phyloP scores from a whole-genome alignment of 1,140 invertebrate genomes.

The Bactericera cockerelli region DNA sequence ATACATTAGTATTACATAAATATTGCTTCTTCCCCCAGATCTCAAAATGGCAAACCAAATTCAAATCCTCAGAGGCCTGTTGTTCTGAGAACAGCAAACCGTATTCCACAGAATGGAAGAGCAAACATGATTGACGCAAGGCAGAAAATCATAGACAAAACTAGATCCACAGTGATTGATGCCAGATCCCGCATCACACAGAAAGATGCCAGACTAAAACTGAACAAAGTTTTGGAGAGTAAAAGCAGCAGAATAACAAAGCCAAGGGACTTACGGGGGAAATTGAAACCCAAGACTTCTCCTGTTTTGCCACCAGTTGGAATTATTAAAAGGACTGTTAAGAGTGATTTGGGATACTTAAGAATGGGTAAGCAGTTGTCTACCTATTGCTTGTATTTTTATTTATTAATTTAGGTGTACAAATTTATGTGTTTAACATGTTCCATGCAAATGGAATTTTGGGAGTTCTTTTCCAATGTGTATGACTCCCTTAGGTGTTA shows the following conservation, averaged over 20 bases:
- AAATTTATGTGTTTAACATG: too few relatives aligned
- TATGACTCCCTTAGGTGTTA: too few relatives aligned
- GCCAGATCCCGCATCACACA: neutral
- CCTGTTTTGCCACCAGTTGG: neutral
- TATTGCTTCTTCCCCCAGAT: too few relatives aligned
- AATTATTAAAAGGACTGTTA: neutral
- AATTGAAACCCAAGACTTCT: neutral
- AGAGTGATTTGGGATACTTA: neutral
- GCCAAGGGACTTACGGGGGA: conserved; percentile 1
- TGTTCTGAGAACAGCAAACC: neutral
- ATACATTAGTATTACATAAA: too few relatives aligned
- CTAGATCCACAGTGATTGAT: neutral
- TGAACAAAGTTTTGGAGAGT: neutral
- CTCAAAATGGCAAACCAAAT: too few relatives aligned
- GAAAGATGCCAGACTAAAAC: conserved; percentile 2
- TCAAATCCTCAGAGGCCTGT: too few relatives aligned
- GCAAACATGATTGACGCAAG: neutral
- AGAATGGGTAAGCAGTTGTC: too few relatives aligned
- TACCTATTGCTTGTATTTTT: too few relatives aligned
- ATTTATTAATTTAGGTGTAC: too few relatives aligned
- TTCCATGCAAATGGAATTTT: too few relatives aligned
- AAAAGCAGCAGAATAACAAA: neutral
- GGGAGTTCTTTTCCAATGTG: too few relatives aligned
- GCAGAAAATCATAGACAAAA: neutral
- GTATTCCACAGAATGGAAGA: neutral